A percentile compares a stretch with the other conserved stretches of the same genome.
These are phyloP conservation scores for Lasioglossum malachurum DNA, from an alignment of 2,888 invertebrate genomes.

Conservation along the genomic window DNA sequence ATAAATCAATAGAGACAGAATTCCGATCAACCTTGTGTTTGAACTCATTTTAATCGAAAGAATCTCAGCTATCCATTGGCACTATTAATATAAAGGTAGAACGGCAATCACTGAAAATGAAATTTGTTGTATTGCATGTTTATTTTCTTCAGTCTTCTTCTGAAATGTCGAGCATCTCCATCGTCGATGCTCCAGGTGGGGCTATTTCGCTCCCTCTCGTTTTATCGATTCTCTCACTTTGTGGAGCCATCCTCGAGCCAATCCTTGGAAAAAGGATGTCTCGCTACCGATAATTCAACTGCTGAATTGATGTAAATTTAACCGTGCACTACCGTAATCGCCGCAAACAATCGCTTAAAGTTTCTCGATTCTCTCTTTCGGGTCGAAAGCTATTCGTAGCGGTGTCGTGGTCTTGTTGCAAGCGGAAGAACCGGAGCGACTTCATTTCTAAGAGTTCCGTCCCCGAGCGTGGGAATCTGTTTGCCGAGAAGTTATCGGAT, in stretches of 20 bases:
- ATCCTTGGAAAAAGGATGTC: neutral
- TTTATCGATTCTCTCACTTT: neutral
- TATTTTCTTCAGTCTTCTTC: neutral
- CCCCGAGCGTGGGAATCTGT: constrained; percentile 29
- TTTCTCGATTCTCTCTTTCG: neutral
- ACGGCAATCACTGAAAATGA: neutral
- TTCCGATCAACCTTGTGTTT: no score
- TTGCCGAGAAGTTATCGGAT: constrained; percentile 39
- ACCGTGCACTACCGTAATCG: neutral
- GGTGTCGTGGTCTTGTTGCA: constrained; percentile 13
- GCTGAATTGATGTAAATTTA: neutral
- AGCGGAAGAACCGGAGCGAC: constrained; percentile 6
- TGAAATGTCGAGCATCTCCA: neutral
- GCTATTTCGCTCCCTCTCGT: neutral
- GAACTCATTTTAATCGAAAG: no score
- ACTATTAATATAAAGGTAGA: neutral
- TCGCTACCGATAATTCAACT: neutral
- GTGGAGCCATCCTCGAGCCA: neutral
- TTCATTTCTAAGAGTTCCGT: neutral
- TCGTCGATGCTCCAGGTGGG: neutral
- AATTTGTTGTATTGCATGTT: neutral
- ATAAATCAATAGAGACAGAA: no score
- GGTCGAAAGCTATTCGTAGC: constrained; percentile 20
- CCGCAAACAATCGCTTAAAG: neutral
- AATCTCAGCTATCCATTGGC: no score